Percentiles rank a stretch among this genome's conserved stretches.
Evolutionary conservation across 2,888 invertebrate genomes (phyloP).

Genomic region (Hypercompe scribonia): DNA sequence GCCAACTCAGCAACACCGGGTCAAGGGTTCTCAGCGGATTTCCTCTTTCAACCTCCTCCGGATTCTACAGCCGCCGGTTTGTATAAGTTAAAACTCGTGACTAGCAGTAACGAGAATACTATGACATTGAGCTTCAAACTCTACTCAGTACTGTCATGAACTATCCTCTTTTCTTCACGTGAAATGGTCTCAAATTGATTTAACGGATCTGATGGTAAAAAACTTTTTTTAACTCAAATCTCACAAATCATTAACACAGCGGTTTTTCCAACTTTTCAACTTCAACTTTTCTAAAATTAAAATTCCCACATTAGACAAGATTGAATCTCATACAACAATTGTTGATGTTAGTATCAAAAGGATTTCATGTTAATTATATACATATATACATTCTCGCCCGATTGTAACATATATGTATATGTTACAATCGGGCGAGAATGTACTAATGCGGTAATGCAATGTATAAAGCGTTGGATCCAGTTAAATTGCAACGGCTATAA

Average conservation of each 20-base stretch:
- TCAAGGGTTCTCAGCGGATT: conserved; percentile 92
- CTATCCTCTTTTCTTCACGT: no score
- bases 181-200: no score
- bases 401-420: no score
- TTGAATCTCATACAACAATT: not conserved
- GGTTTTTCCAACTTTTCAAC: no score
- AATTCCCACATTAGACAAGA: no score
- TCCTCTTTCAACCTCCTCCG: conserved; percentile 89
- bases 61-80: conserved; percentile 82
- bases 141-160: no score
- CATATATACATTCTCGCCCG: no score
- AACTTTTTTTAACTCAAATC: not conserved
- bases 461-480: conserved; percentile 57
- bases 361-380: not conserved
- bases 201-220: not conserved
- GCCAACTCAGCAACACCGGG: conserved; percentile 93
- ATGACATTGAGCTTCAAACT: no score
- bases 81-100: conserved; percentile 21
- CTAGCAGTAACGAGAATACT: no score
- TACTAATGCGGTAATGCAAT: conserved; percentile 35
- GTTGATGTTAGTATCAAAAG: not conserved
- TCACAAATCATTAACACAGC: no score
- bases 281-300: no score
- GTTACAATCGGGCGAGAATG: no score
- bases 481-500: conserved; percentile 66